These are phyloP conservation scores for Lordiphosa collinella DNA, from an alignment of 1,140 invertebrate genomes.

Conservation along the genomic window DNA sequence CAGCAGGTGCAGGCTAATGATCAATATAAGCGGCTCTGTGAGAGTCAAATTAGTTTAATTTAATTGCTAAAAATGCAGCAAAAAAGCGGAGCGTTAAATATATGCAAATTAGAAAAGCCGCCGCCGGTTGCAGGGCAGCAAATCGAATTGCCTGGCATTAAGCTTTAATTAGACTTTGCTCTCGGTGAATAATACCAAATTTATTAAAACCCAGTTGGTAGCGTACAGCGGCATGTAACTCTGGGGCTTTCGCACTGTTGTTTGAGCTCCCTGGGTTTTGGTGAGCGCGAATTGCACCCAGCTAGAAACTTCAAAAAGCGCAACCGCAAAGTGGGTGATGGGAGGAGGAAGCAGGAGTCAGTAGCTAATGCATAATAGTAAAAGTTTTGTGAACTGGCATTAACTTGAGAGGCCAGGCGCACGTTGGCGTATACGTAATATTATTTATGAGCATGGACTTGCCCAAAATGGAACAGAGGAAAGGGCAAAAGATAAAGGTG, in stretches of 20 bases:
- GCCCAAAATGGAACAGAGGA: background rate
- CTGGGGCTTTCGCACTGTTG: slow-evolving; percentile 16
- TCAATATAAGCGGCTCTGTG: slow-evolving; percentile 32
- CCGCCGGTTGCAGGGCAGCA: slow-evolving; percentile 43
- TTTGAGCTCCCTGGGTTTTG: slow-evolving; percentile 14
- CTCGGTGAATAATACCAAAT: slow-evolving; percentile 1
- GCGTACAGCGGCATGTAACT: background rate
- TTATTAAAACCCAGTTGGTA: slow-evolving; percentile 10
- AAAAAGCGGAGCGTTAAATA: slow-evolving; percentile 31
- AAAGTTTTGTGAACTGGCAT: slow-evolving; percentile 57
- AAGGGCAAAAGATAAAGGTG: too few species aligned
- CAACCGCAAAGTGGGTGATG: slow-evolving; percentile 1
- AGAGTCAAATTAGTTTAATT: slow-evolving; percentile 62
- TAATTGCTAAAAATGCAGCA: slow-evolving; percentile 40
- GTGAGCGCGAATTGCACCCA: slow-evolving; percentile 59
- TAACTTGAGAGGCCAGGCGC: slow-evolving; percentile 52
- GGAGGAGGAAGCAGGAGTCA: background rate
- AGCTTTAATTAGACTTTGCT: slow-evolving; percentile 49
- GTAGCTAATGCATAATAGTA: slow-evolving; percentile 49
- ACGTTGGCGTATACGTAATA: slow-evolving; percentile 56
- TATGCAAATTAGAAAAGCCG: slow-evolving; percentile 65
- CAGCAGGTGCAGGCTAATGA: slow-evolving; percentile 67
- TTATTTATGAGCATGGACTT: slow-evolving; percentile 16
- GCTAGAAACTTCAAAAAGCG: slow-evolving; percentile 65
- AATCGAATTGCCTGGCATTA: slow-evolving; percentile 68